These are phyloP conservation scores for Amphibalanus amphitrite DNA, from an alignment of 1,140 invertebrate genomes.

Conservation along the genomic window DNA sequence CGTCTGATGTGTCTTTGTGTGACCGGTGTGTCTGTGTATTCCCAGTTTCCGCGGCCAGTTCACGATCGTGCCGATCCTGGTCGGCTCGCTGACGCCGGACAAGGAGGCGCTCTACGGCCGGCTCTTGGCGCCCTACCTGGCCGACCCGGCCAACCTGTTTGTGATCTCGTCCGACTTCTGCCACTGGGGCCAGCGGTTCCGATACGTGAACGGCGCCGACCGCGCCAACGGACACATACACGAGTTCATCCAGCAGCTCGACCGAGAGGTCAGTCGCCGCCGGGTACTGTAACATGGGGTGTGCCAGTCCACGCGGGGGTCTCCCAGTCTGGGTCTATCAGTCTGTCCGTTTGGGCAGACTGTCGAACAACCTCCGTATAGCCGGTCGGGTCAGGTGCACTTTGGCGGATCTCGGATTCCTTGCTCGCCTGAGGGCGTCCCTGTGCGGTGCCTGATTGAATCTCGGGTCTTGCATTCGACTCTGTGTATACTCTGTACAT, in stretches of 20 bases:
- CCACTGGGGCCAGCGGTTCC: slow-evolving; percentile 93
- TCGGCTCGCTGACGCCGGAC: slow-evolving; percentile 79
- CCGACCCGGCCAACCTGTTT: slow-evolving; percentile 43
- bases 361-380: no score
- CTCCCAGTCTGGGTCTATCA: no score
- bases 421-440: no score
- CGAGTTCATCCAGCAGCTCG: slow-evolving; percentile 80
- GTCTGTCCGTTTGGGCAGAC: no score
- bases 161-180: slow-evolving; percentile 99
- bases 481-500: no score
- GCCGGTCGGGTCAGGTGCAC: no score
- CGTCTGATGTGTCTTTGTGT: background rate
- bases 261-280: slow-evolving; percentile 44
- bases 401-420: no score
- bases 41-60: slow-evolving; percentile 60
- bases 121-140: slow-evolving; percentile 75
- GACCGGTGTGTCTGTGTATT: slow-evolving; percentile 18
- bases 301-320: no score
- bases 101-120: slow-evolving; percentile 78
- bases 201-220: slow-evolving; percentile 68
- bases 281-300: no score
- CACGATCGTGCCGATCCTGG: slow-evolving; percentile 88
- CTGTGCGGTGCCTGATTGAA: no score
- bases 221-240: slow-evolving; percentile 64
- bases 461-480: no score